Conservation (phyloP, 92 coral and sea anemone species). For the Scolanthus callimorphus region DNA sequence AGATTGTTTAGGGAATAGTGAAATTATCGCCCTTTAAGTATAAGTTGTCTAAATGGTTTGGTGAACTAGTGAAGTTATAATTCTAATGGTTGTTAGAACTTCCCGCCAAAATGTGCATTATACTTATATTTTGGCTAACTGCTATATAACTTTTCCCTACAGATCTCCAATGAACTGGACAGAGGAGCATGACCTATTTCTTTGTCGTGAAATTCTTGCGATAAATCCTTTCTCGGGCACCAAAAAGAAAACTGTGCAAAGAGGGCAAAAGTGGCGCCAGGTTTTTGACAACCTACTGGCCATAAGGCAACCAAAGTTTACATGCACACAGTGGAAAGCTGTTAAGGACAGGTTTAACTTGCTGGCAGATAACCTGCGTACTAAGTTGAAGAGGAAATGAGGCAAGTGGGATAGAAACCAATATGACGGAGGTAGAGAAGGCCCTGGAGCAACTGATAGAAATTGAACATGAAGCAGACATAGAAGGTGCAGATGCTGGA, state of each 20-base stretch:
- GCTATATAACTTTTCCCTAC: background rate
- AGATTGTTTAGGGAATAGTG: no score
- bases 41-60: background rate
- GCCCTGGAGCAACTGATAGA: conserved; percentile 40
- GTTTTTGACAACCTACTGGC: conserved; percentile 25
- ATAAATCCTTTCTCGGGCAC: conserved; percentile 54
- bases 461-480: conserved; percentile 36
- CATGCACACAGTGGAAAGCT: conserved; percentile 34
- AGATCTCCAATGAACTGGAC: conserved; percentile 27
- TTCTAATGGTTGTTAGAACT: background rate
- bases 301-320: conserved; percentile 26
- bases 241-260: conserved; percentile 33
- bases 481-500: conserved; percentile 9
- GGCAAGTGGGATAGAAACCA: conserved; percentile 29
- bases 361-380: conserved; percentile 30
- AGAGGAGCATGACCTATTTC: conserved; percentile 32
- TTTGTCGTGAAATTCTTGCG: conserved; percentile 36
- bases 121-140: no score
- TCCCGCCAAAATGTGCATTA: background rate
- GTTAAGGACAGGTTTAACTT: conserved; percentile 37
- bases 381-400: conserved; percentile 27
- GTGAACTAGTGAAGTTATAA: background rate
- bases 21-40: no score
- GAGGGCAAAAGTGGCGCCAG: conserved; percentile 52
- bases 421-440: conserved; percentile 30